Percentiles rank a stretch among this genome's conserved stretches.
Conservation (phyloP, 2,113 vertebrate genomes). For the Dissostichus mawsoni region DNA sequence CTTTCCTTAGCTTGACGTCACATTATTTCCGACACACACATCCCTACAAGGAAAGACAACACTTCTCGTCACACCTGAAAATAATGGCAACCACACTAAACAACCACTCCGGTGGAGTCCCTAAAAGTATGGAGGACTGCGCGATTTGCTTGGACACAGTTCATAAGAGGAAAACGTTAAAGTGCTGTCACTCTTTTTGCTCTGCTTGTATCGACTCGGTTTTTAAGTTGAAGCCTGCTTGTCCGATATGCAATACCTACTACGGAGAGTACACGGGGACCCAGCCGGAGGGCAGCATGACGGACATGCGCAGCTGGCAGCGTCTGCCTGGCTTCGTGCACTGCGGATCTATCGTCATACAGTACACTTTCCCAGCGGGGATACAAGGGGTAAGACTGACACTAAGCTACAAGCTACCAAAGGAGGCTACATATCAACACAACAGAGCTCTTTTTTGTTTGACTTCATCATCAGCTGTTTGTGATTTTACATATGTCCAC, state of each 20-base stretch:
- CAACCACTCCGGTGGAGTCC: neutral
- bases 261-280: conserved; percentile 61
- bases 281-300: conserved; percentile 64
- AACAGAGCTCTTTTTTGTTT: neutral
- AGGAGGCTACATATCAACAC: neutral
- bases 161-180: conserved; percentile 47
- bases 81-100: neutral
- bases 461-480: no score
- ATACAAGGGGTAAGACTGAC: conserved; percentile 65
- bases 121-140: conserved; percentile 32
- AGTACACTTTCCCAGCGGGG: conserved; percentile 58
- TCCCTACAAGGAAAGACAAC: neutral
- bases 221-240: conserved; percentile 63
- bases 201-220: conserved; percentile 57
- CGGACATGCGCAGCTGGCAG: conserved; percentile 39
- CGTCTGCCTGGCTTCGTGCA: conserved; percentile 57
- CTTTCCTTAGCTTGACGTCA: conserved; percentile 26
- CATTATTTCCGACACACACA: neutral
- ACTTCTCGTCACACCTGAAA: neutral
- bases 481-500: neutral
- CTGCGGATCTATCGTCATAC: conserved; percentile 44
- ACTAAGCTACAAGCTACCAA: neutral
- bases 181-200: conserved; percentile 67
- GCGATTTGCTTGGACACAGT: conserved; percentile 50
- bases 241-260: conserved; percentile 70